phyloP scores from a whole-genome alignment of 37 sponge, comb jelly and placozoan genomes.

The Mnemiopsis leidyi region DNA sequence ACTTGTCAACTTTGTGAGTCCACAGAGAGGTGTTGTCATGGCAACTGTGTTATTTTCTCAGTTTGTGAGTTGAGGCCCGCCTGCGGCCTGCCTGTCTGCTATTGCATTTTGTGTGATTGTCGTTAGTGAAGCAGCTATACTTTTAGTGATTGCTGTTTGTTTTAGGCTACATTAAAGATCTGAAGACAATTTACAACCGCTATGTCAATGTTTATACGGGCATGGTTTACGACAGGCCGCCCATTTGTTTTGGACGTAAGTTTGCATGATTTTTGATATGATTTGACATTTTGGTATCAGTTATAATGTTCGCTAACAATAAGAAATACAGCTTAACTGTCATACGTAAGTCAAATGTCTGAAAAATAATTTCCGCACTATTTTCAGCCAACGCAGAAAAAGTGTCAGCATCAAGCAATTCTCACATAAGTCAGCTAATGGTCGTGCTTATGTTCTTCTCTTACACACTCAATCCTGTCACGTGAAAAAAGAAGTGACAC shows the following conservation, averaged over 20 bases:
- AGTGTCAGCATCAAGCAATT: no score
- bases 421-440: no score
- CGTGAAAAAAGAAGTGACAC: no score
- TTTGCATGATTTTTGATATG: not conserved
- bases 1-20: constrained; percentile 17
- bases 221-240: not conserved
- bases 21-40: not conserved
- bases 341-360: no score
- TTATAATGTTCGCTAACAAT: no score
- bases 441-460: no score
- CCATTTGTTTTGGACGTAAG: constrained; percentile 36
- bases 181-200: not conserved
- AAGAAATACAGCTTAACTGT: no score
- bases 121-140: not conserved
- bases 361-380: no score
- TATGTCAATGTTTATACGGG: constrained; percentile 55
- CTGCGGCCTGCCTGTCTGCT: not conserved
- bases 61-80: not conserved
- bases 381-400: no score
- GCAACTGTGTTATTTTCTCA: not conserved
- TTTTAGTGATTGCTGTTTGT: not conserved
- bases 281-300: no score
- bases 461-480: no score
- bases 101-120: not conserved
- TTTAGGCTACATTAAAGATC: constrained; percentile 46